Evolutionary conservation across 2,888 invertebrate genomes (phyloP).

Genomic region (Hermodice carunculata): DNA sequence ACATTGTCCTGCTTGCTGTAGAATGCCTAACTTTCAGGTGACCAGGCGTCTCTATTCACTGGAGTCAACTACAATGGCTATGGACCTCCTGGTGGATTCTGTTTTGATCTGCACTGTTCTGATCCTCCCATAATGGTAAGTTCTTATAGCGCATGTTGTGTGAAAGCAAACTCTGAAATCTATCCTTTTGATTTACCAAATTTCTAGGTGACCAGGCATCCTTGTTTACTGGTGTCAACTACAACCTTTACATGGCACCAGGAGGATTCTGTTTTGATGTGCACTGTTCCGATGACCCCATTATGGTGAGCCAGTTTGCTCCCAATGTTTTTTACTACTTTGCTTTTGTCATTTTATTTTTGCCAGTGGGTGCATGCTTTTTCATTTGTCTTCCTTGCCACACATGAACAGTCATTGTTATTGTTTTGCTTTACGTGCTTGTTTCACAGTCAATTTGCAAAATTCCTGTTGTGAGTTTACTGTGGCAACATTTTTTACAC

Average conservation of each 20-base stretch:
- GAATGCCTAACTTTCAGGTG: constrained; percentile 53
- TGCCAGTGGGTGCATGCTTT: too few relatives aligned
- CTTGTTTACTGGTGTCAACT: constrained; percentile 27
- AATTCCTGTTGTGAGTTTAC: too few relatives aligned
- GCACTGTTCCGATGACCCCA: not conserved
- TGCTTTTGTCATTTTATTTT: too few relatives aligned
- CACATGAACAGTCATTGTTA: too few relatives aligned
- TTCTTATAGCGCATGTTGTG: not conserved
- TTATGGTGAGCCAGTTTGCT: constrained; percentile 1
- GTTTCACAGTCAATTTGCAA: too few relatives aligned
- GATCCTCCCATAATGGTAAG: constrained; percentile 79
- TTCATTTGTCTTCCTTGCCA: too few relatives aligned
- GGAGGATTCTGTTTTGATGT: constrained; percentile 17
- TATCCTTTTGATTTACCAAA: not conserved
- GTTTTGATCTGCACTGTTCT: constrained; percentile 88
- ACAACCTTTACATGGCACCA: constrained; percentile 1
- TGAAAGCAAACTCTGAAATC: too few relatives aligned
- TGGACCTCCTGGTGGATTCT: constrained; percentile 84
- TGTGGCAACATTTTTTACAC: too few relatives aligned
- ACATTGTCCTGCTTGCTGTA: too few relatives aligned
- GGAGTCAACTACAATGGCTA: constrained; percentile 76
- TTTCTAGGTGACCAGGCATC: constrained; percentile 3
- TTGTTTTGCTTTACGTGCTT: too few relatives aligned
- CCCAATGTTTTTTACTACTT: too few relatives aligned
- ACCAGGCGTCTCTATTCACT: constrained; percentile 78